A percentile compares a stretch with the other conserved stretches of the same genome.
Evolutionary conservation across 2,888 invertebrate genomes (phyloP).

Genomic region (Andricus quercusramuli): DNA sequence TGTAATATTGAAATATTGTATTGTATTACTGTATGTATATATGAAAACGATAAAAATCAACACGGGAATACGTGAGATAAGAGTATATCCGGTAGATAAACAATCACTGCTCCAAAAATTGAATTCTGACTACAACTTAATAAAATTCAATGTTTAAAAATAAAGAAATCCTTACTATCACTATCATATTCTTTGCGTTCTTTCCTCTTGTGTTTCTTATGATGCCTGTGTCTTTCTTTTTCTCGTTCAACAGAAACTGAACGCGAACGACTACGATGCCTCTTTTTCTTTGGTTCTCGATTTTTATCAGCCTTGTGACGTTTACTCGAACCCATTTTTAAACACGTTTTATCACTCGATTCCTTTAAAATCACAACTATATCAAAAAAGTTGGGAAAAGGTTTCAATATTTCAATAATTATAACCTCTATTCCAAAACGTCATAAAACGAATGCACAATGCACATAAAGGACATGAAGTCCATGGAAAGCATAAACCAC

Average conservation of each 20-base stretch:
- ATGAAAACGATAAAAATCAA: no score
- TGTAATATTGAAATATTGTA: no score
- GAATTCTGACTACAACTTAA: background rate
- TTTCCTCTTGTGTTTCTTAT: conserved; percentile 76
- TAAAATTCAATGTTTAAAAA: conserved; percentile 22
- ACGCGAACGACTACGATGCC: conserved; percentile 83
- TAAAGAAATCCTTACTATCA: conserved; percentile 71
- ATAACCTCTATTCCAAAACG: no score
- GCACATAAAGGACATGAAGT: no score
- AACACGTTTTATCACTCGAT: background rate
- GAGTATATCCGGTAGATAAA: background rate
- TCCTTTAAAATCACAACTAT: background rate
- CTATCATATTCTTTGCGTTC: conserved; percentile 77
- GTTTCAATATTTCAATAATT: background rate
- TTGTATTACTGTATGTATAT: no score
- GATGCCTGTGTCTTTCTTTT: conserved; percentile 76
- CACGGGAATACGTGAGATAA: no score
- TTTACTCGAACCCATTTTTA: conserved; percentile 84
- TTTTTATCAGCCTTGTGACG: conserved; percentile 83
- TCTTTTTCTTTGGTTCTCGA: conserved; percentile 84
- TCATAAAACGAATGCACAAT: no score
- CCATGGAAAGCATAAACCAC: no score
- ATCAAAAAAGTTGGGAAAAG: background rate
- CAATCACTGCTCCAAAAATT: conserved; percentile 11
- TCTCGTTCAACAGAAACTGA: conserved; percentile 77